Evolutionary conservation across 2,888 invertebrate species (phyloP), one percentile per base, ranked within the genome.

Genomic region (Melieria omissa): DNA sequence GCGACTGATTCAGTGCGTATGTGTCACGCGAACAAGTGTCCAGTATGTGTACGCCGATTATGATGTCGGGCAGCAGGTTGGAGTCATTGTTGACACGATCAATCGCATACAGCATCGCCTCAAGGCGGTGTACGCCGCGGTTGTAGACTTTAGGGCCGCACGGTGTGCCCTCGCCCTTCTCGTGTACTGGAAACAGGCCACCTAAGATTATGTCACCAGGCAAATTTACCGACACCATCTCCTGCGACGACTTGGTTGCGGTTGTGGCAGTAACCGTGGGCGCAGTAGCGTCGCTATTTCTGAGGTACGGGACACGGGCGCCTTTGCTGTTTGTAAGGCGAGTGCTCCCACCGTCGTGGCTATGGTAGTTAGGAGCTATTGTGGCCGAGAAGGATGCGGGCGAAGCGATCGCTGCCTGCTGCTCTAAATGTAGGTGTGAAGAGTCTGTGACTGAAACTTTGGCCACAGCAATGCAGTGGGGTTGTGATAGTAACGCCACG

Each of bases 121-220:
- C 93, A 73, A 93, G 85, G 5, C 91, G 88, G 80, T 92, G 92
- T 72, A 93, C 89, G 14, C 93, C 92, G 77, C 92, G 92, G 79
- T 92, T 91, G 75, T 90, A 89, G 82, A 92, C 89, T 58, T 90
- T 90, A 5, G 89, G 89, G 4, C 90, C 90, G 77, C 90, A 90
- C 4, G 89, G 88, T 16, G 85, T 86, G 63, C 84, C 86, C 60
- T 88, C 84, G 3, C 83, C 83, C 82, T 91, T 89, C 78, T 91
- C 90, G 80, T 92, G 92, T 82, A 92, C 90, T 0, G 92, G 92
- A 82, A 92, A 92, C 60, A 92, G 88, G 4, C 92, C 92, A 2
- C 92, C 92, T 46, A 92, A 87, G 73, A 92, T 89, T 72, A 92
- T 88, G 81, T 92, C 91, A n/a, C 91, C 92, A 0, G 83, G 81